Percentiles rank a stretch among this genome's conserved stretches.
These are phyloP conservation scores for Netelia melanura DNA, from an alignment of 2,888 invertebrate genomes.

Conservation along the genomic window DNA sequence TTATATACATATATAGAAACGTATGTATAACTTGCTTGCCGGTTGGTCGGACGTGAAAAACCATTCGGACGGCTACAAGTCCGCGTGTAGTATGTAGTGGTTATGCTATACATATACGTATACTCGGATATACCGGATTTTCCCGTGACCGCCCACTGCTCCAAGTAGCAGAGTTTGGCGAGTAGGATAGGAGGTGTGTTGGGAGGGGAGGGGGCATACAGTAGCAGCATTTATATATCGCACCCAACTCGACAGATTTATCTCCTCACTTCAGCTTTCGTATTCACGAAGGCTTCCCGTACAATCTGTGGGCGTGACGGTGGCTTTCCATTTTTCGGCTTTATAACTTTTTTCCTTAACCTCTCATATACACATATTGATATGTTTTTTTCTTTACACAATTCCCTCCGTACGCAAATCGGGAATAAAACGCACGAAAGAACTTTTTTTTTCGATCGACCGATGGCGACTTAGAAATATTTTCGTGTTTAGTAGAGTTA, in stretches of 20 bases:
- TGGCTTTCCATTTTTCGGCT: constrained; percentile 46
- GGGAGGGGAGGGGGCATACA: neutral
- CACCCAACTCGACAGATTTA: constrained; percentile 60
- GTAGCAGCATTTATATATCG: constrained; percentile 51
- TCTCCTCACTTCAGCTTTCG: constrained; percentile 55
- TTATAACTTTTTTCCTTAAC: constrained; percentile 1
- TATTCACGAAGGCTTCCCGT: constrained; percentile 49
- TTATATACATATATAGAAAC: neutral
- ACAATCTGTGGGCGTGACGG: constrained; percentile 39
- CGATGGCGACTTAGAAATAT: neutral
- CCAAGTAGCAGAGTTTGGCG: neutral
- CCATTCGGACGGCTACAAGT: constrained; percentile 26
- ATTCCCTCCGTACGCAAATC: neutral
- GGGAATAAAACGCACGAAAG: constrained; percentile 3
- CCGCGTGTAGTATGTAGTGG: neutral
- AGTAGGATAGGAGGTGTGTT: neutral
- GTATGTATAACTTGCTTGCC: constrained; percentile 1
- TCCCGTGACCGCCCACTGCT: constrained; percentile 46
- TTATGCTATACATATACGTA: constrained; percentile 4
- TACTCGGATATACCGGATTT: constrained; percentile 34
- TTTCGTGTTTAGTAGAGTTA: neutral
- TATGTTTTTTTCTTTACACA: neutral
- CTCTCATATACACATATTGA: neutral
- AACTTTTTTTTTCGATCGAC: neutral
- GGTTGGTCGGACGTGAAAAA: constrained; percentile 43